phyloP scores from a whole-genome alignment of 1,140 invertebrate genomes.

The Panagrolaimus sp. region DNA sequence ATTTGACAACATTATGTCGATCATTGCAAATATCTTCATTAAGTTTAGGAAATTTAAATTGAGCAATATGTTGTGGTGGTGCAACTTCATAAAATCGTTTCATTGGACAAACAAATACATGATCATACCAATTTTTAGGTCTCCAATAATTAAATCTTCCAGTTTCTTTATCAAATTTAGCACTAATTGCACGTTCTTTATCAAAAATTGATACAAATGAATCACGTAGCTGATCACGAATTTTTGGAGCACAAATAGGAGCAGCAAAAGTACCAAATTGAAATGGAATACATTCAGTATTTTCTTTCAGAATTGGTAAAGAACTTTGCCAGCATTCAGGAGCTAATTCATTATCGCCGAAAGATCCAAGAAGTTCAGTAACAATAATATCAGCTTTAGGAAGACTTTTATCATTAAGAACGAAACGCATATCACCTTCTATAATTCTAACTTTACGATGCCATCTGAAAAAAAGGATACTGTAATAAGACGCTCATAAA shows the following conservation, averaged over 20 bases:
- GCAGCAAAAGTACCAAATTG: neutral
- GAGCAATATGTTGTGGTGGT: neutral
- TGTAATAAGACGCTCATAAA: no score
- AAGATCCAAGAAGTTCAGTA: constrained; percentile 90
- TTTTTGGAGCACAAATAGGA: neutral
- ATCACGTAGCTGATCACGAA: neutral
- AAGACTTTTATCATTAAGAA: neutral
- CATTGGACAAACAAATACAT: constrained; percentile 2
- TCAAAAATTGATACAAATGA: neutral
- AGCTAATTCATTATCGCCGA: constrained; percentile 95
- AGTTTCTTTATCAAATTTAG: neutral
- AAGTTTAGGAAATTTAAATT: neutral
- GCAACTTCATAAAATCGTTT: neutral
- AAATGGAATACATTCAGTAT: neutral
- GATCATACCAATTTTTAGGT: neutral
- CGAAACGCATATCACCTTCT: neutral
- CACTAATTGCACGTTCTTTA: neutral
- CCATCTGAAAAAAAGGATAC: neutral
- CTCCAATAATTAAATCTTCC: neutral
- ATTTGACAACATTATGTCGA: neutral
- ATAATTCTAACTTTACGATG: neutral
- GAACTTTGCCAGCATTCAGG: constrained; percentile 73
- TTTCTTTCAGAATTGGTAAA: neutral
- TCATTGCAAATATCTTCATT: no score
- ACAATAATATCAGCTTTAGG: constrained; percentile 77